Evolutionary conservation across 2,797 vertebrate species (phyloP).

Genomic region (Rhinogobio ventralis): DNA sequence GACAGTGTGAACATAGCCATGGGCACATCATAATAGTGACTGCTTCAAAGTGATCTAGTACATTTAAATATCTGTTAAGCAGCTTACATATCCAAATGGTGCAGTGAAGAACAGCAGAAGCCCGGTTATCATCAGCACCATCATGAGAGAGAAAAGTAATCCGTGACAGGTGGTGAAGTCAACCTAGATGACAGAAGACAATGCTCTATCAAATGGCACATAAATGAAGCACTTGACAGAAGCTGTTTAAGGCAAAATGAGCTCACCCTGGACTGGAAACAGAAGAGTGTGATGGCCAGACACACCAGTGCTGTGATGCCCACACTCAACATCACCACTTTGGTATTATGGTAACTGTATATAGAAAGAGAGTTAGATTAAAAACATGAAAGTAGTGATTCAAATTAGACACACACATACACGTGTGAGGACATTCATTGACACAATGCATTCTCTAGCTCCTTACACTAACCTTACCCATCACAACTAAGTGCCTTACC

Average conservation of each 20-base stretch:
- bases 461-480: no score
- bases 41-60: neutral
- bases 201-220: neutral
- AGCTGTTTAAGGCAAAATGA: neutral
- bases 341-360: conserved; percentile 65
- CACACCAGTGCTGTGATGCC: conserved; percentile 68
- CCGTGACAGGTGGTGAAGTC: conserved; percentile 66
- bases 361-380: conserved; percentile 23
- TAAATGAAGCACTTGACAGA: neutral
- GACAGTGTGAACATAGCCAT: neutral
- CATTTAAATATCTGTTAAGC: neutral
- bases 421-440: neutral
- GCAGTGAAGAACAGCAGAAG: conserved; percentile 63
- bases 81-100: conserved; percentile 67
- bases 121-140: conserved; percentile 65
- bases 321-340: conserved; percentile 66
- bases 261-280: conserved; percentile 66
- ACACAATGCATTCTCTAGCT: neutral
- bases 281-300: conserved; percentile 66
- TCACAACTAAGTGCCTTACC: no score
- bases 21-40: neutral
- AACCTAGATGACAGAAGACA: conserved; percentile 51
- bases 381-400: neutral
- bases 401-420: neutral
- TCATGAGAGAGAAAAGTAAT: conserved; percentile 66